A percentile compares a stretch with the other conserved stretches of the same genome.
These are phyloP conservation scores for Thereva unica DNA, from an alignment of 2,888 invertebrate genomes.

Conservation along the genomic window DNA sequence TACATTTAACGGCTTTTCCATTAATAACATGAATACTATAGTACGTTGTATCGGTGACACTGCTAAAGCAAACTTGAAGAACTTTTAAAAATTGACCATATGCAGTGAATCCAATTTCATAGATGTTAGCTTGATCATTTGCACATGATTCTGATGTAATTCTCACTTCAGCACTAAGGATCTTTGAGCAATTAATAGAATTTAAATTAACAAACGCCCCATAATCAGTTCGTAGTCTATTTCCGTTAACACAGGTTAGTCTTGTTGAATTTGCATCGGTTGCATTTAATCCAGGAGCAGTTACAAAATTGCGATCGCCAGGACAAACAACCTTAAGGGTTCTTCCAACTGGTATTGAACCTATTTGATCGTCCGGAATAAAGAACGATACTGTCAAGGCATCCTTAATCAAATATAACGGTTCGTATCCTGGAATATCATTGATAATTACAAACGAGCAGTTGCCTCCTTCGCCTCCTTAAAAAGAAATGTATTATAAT, in stretches of 20 bases:
- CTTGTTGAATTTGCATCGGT: constrained; percentile 25
- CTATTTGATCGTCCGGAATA: constrained; percentile 43
- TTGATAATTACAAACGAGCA: too few species aligned
- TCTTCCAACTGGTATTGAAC: constrained; percentile 40
- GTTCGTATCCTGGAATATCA: constrained; percentile 43
- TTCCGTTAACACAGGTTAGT: constrained; percentile 38
- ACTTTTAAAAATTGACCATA: constrained; percentile 43
- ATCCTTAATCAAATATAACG: constrained; percentile 39
- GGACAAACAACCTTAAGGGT: constrained; percentile 46
- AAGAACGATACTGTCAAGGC: constrained; percentile 41
- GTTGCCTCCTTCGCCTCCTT: too few species aligned
- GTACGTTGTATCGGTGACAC: constrained; percentile 49
- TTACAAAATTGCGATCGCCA: constrained; percentile 44
- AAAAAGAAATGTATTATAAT: too few species aligned
- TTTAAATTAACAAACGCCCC: constrained; percentile 26
- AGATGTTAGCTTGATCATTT: constrained; percentile 44
- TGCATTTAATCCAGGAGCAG: constrained; percentile 7
- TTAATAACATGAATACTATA: constrained; percentile 54
- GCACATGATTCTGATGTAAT: constrained; percentile 49
- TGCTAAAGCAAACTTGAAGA: constrained; percentile 54
- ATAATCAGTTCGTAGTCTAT: constrained; percentile 34
- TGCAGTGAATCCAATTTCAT: constrained; percentile 46
- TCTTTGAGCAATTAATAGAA: constrained; percentile 43
- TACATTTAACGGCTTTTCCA: constrained; percentile 55
- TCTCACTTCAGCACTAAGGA: constrained; percentile 45